phyloP scores from a whole-genome alignment of 2,888 invertebrate genomes.

The Mycogona germanica region DNA sequence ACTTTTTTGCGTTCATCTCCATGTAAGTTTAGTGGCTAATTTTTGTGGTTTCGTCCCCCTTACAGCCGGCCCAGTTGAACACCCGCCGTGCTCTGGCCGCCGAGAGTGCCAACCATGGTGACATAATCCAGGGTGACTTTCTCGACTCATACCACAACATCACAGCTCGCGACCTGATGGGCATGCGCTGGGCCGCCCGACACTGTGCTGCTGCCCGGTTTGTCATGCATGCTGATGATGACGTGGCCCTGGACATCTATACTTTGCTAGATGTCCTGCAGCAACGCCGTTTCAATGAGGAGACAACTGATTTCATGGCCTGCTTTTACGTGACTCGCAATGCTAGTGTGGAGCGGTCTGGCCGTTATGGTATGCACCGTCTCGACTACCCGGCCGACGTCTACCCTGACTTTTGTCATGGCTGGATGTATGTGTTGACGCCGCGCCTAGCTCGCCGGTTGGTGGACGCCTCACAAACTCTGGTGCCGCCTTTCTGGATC shows the following conservation, averaged over 20 bases:
- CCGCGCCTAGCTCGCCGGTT: neutral
- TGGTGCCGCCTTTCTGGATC: slow-evolving; percentile 11
- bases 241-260: slow-evolving; percentile 11
- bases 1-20: no score
- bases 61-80: no score
- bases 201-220: slow-evolving; percentile 1
- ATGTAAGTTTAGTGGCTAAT: no score
- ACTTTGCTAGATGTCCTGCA: slow-evolving; percentile 3
- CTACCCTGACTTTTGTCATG: slow-evolving; percentile 10
- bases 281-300: neutral
- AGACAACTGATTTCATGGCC: slow-evolving; percentile 1
- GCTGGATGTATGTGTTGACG: slow-evolving; percentile 14
- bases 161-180: slow-evolving; percentile 12
- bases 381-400: neutral
- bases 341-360: slow-evolving; percentile 1
- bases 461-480: neutral
- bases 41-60: no score
- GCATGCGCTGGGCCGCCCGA: slow-evolving; percentile 10
- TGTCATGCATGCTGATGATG: slow-evolving; percentile 12
- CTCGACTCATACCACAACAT: slow-evolving; percentile 13
- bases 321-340: slow-evolving; percentile 10
- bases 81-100: slow-evolving; percentile 8
- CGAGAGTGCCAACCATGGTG: slow-evolving; percentile 7
- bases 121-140: slow-evolving; percentile 14
- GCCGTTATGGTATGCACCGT: slow-evolving; percentile 1